A percentile compares a stretch with the other conserved stretches of the same genome.
These are phyloP conservation scores for Hozukius guyotensis DNA, from an alignment of 2,797 vertebrate species.

Conservation along the genomic window DNA sequence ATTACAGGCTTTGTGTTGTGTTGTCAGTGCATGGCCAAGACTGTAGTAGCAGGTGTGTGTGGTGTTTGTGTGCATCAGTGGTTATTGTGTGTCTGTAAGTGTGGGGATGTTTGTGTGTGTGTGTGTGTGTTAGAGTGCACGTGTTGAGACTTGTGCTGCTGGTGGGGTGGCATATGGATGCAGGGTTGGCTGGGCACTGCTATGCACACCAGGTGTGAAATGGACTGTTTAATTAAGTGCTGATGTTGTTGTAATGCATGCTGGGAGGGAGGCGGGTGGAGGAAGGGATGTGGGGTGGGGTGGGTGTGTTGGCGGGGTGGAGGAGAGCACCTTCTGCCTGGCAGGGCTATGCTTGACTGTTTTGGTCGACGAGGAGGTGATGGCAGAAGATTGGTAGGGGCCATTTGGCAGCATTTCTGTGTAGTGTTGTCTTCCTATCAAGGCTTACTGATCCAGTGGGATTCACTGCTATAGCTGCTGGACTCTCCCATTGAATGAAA, in stretches of 20 bases:
- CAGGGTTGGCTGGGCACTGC: slow-evolving; percentile 81
- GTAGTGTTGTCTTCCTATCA: slow-evolving; percentile 19
- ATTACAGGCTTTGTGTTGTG: slow-evolving; percentile 84
- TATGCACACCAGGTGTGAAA: slow-evolving; percentile 88
- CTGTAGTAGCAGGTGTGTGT: slow-evolving; percentile 76
- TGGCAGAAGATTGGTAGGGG: slow-evolving; percentile 7
- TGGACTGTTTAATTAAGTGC: slow-evolving; percentile 89
- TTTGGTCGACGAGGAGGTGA: slow-evolving; percentile 17
- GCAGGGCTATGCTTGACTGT: slow-evolving; percentile 23
- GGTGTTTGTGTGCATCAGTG: slow-evolving; percentile 38
- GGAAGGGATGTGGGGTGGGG: slow-evolving; percentile 17
- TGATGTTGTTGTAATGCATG: slow-evolving; percentile 88
- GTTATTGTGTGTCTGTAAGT: slow-evolving; percentile 19
- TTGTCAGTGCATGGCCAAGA: slow-evolving; percentile 78
- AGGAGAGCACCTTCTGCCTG: slow-evolving; percentile 66
- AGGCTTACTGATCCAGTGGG: slow-evolving; percentile 26
- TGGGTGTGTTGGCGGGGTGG: slow-evolving; percentile 35
- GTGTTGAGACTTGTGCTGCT: slow-evolving; percentile 67
- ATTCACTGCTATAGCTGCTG: slow-evolving; percentile 1
- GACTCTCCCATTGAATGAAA: background rate
- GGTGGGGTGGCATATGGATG: slow-evolving; percentile 84
- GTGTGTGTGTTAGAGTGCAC: slow-evolving; percentile 53
- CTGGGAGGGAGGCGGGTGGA: slow-evolving; percentile 59
- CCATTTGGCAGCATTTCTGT: slow-evolving; percentile 40
- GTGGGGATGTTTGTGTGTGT: slow-evolving; percentile 32